These are phyloP conservation scores for Cephalophus harveyi DNA, from an alignment of 2,113 vertebrate genomes.

Conservation along the genomic window DNA sequence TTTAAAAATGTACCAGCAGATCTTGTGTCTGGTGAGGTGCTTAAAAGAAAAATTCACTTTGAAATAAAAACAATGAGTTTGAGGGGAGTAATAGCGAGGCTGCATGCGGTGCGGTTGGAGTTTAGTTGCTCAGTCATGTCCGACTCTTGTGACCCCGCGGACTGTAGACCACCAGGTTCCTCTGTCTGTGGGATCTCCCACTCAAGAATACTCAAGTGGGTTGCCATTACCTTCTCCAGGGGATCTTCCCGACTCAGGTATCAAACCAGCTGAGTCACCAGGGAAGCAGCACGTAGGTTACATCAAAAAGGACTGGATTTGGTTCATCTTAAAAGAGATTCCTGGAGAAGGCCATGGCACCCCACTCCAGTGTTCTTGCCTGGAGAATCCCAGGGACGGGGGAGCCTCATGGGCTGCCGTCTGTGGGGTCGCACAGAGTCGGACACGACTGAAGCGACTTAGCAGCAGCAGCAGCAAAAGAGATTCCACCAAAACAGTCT, in stretches of 20 bases:
- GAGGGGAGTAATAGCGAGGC: neutral
- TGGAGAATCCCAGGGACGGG: no score
- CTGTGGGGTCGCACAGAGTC: no score
- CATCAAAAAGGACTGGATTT: neutral
- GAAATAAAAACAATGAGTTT: neutral
- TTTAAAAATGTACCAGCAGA: neutral
- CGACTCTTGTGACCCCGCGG: neutral
- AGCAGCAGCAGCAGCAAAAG: no score
- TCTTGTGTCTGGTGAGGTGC: neutral
- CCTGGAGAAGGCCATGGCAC: no score
- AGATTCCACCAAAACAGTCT: no score
- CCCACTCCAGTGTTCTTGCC: no score
- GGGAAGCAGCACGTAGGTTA: neutral
- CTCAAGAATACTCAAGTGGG: neutral
- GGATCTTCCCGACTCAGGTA: neutral
- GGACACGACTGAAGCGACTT: no score
- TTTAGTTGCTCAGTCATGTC: neutral
- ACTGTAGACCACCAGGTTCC: neutral
- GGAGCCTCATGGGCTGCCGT: no score
- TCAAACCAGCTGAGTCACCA: neutral
- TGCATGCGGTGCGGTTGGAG: rapidly evolving
- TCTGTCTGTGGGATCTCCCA: neutral
- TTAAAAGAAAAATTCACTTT: neutral
- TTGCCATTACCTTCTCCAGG: neutral
- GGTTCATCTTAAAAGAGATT: neutral